Evolutionary conservation across 1,140 invertebrate species (phyloP).

Genomic region (Drosophila pachea): DNA sequence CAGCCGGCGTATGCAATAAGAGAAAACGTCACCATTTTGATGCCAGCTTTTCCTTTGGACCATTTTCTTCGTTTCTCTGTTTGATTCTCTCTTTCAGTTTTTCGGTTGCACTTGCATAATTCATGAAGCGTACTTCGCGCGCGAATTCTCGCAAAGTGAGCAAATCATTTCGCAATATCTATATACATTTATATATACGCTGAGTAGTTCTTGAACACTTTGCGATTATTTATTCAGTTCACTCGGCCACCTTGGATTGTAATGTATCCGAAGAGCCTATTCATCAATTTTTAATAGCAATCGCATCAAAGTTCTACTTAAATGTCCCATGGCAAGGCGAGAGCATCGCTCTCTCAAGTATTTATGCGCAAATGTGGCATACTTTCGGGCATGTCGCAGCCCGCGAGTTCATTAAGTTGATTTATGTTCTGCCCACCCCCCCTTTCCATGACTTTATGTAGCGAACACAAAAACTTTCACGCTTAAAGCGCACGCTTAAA

Average conservation of each 20-base stretch:
- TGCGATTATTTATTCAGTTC: conserved; percentile 57
- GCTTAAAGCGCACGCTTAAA: conserved; percentile 3
- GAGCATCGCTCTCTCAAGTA: background rate
- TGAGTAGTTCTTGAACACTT: conserved; percentile 30
- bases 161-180: conserved; percentile 15
- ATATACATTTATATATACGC: conserved; percentile 22
- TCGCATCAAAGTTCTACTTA: conserved; percentile 29
- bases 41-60: conserved; percentile 50
- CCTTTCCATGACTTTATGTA: conserved; percentile 2
- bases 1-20: conserved; percentile 44
- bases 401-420: conserved; percentile 35
- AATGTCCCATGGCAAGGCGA: conserved; percentile 12
- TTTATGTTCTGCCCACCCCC: conserved; percentile 20
- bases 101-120: conserved; percentile 56
- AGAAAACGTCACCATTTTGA: conserved; percentile 63
- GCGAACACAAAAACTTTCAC: conserved; percentile 7
- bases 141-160: conserved; percentile 20
- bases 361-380: background rate
- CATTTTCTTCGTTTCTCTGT: background rate
- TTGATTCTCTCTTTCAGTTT: background rate
- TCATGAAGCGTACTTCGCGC: conserved; percentile 46
- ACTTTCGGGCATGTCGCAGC: background rate
- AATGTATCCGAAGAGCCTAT: conserved; percentile 42
- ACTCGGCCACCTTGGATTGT: conserved; percentile 34
- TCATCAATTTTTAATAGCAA: conserved; percentile 62